phyloP scores from a whole-genome alignment of 2,797 vertebrate genomes.

The Ambastaia sidthimunki region DNA sequence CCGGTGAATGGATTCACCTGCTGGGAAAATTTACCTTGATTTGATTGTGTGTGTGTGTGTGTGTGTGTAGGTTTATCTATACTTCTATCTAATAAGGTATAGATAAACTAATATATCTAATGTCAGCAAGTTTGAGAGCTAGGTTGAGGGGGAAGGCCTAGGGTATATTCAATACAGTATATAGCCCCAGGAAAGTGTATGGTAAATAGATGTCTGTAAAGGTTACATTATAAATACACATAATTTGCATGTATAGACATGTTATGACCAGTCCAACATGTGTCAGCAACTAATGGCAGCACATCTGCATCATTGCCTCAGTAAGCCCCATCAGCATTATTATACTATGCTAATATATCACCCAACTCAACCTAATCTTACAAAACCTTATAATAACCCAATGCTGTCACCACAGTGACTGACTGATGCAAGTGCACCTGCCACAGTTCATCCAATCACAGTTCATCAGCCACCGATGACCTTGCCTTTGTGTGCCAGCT shows the following conservation, averaged over 20 bases:
- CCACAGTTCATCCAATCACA: conserved; percentile 46
- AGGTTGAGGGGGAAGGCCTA: too few species aligned
- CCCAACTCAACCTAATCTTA: background rate
- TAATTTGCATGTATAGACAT: conserved; percentile 4
- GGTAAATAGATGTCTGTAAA: background rate
- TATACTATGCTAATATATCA: conserved; percentile 8
- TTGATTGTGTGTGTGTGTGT: background rate
- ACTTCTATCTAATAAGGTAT: too few species aligned
- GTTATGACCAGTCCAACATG: background rate
- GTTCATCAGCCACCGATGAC: conserved; percentile 48
- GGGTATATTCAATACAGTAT: background rate
- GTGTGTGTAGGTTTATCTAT: too few species aligned
- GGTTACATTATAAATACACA: conserved; percentile 1
- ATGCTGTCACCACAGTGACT: conserved; percentile 24
- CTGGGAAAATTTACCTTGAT: background rate
- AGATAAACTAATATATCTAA: too few species aligned
- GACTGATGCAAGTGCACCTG: conserved; percentile 41
- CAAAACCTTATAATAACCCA: conserved; percentile 8
- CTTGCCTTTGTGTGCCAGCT: conserved; percentile 47
- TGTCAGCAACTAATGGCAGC: background rate
- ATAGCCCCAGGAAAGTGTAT: too few species aligned
- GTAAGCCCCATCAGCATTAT: background rate
- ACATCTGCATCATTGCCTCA: background rate
- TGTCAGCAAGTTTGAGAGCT: background rate
- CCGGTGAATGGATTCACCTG: background rate